These are phyloP conservation scores for Centroberyx gerrardi DNA, from an alignment of 2,797 vertebrate genomes.

Conservation along the genomic window DNA sequence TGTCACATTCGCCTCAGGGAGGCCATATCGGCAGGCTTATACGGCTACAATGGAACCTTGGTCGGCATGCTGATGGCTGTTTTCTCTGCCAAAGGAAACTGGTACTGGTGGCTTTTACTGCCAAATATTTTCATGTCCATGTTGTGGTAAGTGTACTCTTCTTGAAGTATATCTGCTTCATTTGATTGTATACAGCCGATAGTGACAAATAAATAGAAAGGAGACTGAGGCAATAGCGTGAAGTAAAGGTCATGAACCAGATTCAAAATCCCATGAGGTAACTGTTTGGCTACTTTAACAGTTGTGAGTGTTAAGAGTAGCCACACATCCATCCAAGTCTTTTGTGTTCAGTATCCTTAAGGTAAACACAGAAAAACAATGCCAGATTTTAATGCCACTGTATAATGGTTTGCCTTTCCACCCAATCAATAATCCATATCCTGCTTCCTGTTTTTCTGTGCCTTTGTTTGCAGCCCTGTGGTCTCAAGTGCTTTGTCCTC, in stretches of 20 bases:
- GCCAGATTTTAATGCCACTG: neutral
- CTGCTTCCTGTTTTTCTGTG: constrained; percentile 20
- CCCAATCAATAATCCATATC: constrained; percentile 32
- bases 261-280: too few species aligned
- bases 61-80: constrained; percentile 89
- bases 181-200: neutral
- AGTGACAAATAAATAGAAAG: too few species aligned
- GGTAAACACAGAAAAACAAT: constrained; percentile 14
- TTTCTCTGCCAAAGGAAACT: constrained; percentile 87
- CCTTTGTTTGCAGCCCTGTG: constrained; percentile 83
- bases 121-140: constrained; percentile 89
- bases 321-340: neutral
- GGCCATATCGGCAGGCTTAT: constrained; percentile 85
- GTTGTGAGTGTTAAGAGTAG: neutral
- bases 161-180: neutral
- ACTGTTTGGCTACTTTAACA: too few species aligned
- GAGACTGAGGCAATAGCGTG: too few species aligned
- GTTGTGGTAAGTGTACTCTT: constrained; percentile 86
- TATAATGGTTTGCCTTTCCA: constrained; percentile 3
- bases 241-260: too few species aligned
- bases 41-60: constrained; percentile 90
- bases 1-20: constrained; percentile 78
- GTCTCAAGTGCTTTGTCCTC: constrained; percentile 89
- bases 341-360: neutral
- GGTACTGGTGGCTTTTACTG: constrained; percentile 93